Base-by-base conservation (phyloP, 2,797 vertebrate species). In the Hybognathus amarus region DNA sequence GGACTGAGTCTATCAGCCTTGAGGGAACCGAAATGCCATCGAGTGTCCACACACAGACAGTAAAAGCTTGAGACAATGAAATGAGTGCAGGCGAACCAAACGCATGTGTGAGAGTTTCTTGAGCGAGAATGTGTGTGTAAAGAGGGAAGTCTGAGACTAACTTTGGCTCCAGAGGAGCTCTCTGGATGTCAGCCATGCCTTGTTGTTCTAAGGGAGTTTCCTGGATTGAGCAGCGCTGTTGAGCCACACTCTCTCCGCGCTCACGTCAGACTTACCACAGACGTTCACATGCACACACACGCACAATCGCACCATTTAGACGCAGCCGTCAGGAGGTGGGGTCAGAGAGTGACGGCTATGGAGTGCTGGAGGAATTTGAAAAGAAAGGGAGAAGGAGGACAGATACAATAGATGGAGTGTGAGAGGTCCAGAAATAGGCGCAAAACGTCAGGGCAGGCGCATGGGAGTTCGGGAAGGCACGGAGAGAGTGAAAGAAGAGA, bases 191-290 rank as follows among this genome's bases (percentile, higher is more conserved):
- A 61, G 93, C 94, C 94, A 95, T 95, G 94, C 94, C 94, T 95
- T 94, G 94, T 95, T 95, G 91, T 93, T 93, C 89, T 91, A 89
- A 92, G 93, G 93, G 94, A 94, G 93, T 92, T 93, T 93, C 92
- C 90, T 91, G 89, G 87, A 88, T 83, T 71, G 64, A 73, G 88
- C 85, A 87, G 76, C 63, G 63, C 86, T 82, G 83, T 86, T 59
- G 87, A 85, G 88, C 86, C 91, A 89, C 89, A 88, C 87, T 91
- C 89, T 87, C 91, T 89, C 90, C 88, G 89, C 84, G 90, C 91
- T 93, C 91, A 90, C 93, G 94, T 95, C 94, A 95, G 91, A 94
- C 91, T 95, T 95, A 95, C 95, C 95, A 94, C 91, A 93, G 92
- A 88, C 89, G 87, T 92, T 92, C 89, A 88, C 70, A 30, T 64